Conservation (phyloP, 1,140 invertebrate species). For the Camponotus floridanus region DNA sequence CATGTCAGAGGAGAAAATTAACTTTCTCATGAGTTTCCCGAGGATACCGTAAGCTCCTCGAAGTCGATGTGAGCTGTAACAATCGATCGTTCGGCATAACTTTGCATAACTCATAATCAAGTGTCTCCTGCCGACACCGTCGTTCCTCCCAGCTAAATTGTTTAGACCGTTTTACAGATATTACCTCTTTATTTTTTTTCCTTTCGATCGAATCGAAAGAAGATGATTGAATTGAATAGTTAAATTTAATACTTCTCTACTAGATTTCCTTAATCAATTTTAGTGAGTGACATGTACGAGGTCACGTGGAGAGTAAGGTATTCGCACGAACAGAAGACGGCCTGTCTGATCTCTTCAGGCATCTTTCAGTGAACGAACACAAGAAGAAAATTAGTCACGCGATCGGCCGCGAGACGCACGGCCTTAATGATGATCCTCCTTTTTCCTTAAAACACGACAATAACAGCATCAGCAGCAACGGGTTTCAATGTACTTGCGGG, state of each 20-base stretch:
- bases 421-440: conserved; percentile 54
- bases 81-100: conserved; percentile 23
- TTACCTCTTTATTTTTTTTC: too few species aligned
- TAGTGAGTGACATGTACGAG: not conserved
- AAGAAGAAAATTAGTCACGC: conserved; percentile 49
- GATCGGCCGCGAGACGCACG: conserved; percentile 14
- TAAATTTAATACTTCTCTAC: too few species aligned
- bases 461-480: not conserved
- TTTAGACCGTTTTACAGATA: too few species aligned
- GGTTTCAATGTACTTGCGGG: not conserved
- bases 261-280: not conserved
- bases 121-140: not conserved
- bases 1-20: conserved; percentile 31
- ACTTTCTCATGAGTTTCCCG: conserved; percentile 24
- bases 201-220: too few species aligned
- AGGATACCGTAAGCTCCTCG: not conserved
- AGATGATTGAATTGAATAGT: too few species aligned
- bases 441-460: conserved; percentile 36
- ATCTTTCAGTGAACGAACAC: conserved; percentile 10
- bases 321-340: conserved; percentile 16
- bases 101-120: conserved; percentile 3
- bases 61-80: not conserved
- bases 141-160: too few species aligned
- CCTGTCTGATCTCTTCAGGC: not conserved
- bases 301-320: not conserved